Conservation (phyloP, 53 echinoderm and acorn worm species). For the Luidia sarsii region DNA sequence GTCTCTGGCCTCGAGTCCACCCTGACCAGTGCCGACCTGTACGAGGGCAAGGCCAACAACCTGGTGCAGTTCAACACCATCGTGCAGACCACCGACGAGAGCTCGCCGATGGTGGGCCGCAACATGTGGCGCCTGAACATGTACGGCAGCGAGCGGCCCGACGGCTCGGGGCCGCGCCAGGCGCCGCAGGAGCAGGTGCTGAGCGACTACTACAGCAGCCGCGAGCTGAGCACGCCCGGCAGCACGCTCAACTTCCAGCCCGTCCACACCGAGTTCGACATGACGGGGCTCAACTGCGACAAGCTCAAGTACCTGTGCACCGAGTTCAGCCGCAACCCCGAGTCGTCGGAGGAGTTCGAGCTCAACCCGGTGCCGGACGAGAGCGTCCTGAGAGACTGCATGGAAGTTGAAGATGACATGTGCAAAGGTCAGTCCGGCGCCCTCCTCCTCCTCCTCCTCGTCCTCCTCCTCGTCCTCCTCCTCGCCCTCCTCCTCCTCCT, state of each 20-base stretch:
- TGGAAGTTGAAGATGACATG: constrained; percentile 73
- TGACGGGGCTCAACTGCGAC: constrained; percentile 76
- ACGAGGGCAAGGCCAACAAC: constrained; percentile 48
- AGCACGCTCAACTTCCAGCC: constrained; percentile 64
- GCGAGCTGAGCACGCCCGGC: constrained; percentile 69
- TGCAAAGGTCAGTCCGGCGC: constrained; percentile 74
- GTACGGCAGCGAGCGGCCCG: constrained; percentile 69
- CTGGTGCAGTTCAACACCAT: constrained; percentile 41
- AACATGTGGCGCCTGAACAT: constrained; percentile 80
- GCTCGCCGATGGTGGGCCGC: constrained; percentile 54
- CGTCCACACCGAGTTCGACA: constrained; percentile 76
- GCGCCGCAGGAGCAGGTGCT: constrained; percentile 71
- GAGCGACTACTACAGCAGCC: constrained; percentile 71
- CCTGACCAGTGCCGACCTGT: constrained; percentile 36
- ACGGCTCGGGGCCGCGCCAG: constrained; percentile 79
- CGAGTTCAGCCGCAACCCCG: constrained; percentile 78
- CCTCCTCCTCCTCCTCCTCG: no score
- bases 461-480: no score
- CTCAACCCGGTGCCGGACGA: constrained; percentile 73
- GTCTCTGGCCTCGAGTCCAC: constrained; percentile 44
- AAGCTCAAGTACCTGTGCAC: constrained; percentile 80
- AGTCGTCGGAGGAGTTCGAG: constrained; percentile 66
- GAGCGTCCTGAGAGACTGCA: constrained; percentile 79
- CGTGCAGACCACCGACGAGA: constrained; percentile 47
- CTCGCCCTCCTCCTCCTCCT: no score